Evolutionary conservation across 2,113 vertebrate species (phyloP).

Genomic region (Campylomormyrus tamandua): DNA sequence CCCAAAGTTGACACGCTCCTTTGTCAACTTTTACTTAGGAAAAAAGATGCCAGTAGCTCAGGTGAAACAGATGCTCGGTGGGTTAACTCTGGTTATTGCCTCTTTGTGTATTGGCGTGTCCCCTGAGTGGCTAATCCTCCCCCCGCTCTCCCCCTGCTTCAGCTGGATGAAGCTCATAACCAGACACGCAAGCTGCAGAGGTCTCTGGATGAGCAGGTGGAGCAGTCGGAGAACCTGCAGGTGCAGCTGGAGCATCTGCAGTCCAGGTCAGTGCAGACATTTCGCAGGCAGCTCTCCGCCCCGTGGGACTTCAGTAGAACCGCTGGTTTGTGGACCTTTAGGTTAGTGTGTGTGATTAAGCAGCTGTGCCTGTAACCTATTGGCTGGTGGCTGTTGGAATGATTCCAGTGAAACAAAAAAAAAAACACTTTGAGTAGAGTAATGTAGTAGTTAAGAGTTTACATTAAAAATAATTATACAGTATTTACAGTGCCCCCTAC

Average conservation of each 20-base stretch:
- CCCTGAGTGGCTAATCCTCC: not conserved
- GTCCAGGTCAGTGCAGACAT: conserved; percentile 62
- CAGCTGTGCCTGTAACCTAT: not conserved
- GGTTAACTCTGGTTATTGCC: not conserved
- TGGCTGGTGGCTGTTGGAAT: not conserved
- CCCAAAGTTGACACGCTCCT: not conserved
- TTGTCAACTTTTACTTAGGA: not conserved
- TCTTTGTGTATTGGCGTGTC: not conserved
- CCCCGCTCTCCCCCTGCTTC: not conserved
- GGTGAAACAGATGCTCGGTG: not conserved
- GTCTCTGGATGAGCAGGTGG: conserved; percentile 83
- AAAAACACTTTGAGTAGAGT: not conserved
- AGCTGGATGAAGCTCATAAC: conserved; percentile 79
- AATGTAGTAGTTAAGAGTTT: not conserved
- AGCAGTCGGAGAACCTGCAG: conserved; percentile 79
- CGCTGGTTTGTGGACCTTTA: not conserved
- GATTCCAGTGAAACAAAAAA: not conserved
- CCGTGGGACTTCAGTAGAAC: not conserved
- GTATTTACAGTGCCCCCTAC: not conserved
- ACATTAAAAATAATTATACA: not conserved
- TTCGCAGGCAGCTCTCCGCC: not conserved
- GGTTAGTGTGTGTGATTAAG: not conserved
- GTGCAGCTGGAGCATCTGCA: conserved; percentile 84
- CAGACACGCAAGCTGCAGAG: conserved; percentile 80
- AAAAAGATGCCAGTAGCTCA: not conserved